A percentile compares a stretch with the other conserved stretches of the same genome.
Evolutionary conservation across 2,113 vertebrate genomes (phyloP).

Genomic region (Pholis gunnellus): DNA sequence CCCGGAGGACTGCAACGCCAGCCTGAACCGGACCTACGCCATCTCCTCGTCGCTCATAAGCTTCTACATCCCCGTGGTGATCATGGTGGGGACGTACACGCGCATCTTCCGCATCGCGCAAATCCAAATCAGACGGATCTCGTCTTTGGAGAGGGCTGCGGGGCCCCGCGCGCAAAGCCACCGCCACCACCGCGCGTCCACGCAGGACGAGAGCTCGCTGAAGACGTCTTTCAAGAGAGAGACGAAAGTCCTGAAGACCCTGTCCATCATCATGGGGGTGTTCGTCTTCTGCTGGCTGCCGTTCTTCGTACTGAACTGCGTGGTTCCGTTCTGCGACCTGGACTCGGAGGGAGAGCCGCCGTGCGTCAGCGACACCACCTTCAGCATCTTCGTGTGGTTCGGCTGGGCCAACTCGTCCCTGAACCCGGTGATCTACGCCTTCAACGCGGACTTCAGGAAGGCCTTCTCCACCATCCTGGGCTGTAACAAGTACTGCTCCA

Average conservation of each 20-base stretch:
- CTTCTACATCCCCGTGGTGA: constrained; percentile 84
- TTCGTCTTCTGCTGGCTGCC: constrained; percentile 90
- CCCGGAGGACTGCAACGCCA: constrained; percentile 79
- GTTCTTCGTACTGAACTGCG: constrained; percentile 89
- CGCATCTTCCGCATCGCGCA: constrained; percentile 88
- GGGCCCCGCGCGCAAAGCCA: constrained; percentile 63
- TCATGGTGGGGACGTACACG: constrained; percentile 88
- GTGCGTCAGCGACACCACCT: constrained; percentile 85
- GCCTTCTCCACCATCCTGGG: constrained; percentile 86
- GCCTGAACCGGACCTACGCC: constrained; percentile 84
- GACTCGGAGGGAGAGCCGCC: constrained; percentile 48
- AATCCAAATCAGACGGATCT: constrained; percentile 86
- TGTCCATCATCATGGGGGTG: constrained; percentile 88
- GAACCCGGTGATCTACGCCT: constrained; percentile 88
- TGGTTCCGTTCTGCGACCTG: constrained; percentile 86
- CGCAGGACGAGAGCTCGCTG: constrained; percentile 78
- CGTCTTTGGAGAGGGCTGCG: constrained; percentile 82
- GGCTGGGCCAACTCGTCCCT: constrained; percentile 89
- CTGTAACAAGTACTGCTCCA: constrained; percentile 78
- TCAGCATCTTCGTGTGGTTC: constrained; percentile 89
- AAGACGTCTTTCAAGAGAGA: constrained; percentile 86
- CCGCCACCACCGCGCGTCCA: constrained; percentile 44
- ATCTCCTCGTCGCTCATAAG: constrained; percentile 81
- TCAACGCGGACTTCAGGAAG: constrained; percentile 86
- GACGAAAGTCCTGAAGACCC: constrained; percentile 88